Conservation (phyloP, 2,888 invertebrate genomes). For the Hoplodrina blanda region DNA sequence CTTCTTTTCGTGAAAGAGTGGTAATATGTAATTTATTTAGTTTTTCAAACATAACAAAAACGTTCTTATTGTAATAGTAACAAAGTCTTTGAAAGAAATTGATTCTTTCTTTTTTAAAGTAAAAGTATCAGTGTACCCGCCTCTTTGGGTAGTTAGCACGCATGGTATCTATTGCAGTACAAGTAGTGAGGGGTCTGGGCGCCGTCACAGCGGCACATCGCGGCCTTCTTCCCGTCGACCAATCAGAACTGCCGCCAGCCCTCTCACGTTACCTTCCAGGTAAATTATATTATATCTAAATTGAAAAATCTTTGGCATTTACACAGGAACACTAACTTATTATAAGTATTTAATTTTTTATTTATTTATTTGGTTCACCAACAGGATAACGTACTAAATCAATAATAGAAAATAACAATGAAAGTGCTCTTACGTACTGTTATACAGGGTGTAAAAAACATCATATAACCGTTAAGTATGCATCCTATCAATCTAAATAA, state of each 20-base stretch:
- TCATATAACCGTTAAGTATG: too few relatives aligned
- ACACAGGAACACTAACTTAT: slow-evolving; percentile 25
- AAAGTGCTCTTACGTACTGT: too few relatives aligned
- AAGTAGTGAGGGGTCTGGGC: slow-evolving; percentile 62
- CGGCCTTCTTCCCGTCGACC: slow-evolving; percentile 76
- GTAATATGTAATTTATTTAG: not conserved
- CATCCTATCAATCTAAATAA: too few relatives aligned
- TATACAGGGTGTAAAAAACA: too few relatives aligned
- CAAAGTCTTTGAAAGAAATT: not conserved
- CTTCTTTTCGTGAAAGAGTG: not conserved
- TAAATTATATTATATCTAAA: slow-evolving; percentile 50
- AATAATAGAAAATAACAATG: too few relatives aligned
- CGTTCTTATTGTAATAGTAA: not conserved
- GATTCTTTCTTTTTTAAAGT: not conserved
- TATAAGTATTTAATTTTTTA: slow-evolving; percentile 4
- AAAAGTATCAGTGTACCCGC: slow-evolving; percentile 46
- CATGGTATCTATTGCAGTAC: slow-evolving; percentile 73
- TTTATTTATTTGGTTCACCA: too few relatives aligned
- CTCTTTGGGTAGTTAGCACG: slow-evolving; percentile 68
- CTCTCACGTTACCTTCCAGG: slow-evolving; percentile 73
- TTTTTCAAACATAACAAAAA: not conserved
- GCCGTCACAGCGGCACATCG: slow-evolving; percentile 40
- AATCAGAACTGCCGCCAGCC: slow-evolving; percentile 75
- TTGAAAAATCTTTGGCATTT: slow-evolving; percentile 15
- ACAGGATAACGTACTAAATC: too few relatives aligned